Conservation (phyloP, 2,797 vertebrate genomes). For the Linurgus olivaceus region DNA sequence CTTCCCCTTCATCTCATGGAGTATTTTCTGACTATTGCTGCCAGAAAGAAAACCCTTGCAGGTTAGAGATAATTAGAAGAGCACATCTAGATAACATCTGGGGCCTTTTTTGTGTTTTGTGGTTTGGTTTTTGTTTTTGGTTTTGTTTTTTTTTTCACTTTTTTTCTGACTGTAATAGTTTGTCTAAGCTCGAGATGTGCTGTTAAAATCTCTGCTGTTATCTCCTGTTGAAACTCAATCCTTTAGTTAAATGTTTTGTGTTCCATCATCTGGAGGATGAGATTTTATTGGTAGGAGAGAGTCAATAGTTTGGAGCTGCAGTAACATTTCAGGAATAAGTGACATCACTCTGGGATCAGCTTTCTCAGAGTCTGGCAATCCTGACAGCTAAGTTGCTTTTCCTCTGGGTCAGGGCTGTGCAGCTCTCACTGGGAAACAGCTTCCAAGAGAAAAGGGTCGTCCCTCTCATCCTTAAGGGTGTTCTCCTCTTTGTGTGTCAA, state of each 20-base stretch:
- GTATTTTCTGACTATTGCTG: neutral
- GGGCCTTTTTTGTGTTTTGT: accelerated
- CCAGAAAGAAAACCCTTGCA: neutral
- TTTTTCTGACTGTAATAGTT: neutral
- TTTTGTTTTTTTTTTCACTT: neutral
- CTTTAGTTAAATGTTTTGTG: neutral
- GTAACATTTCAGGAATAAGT: conserved; percentile 68
- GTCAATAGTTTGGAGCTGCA: conserved; percentile 61
- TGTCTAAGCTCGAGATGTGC: accelerated
- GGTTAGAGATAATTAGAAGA: neutral
- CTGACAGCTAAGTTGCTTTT: conserved; percentile 64
- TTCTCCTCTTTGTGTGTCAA: neutral
- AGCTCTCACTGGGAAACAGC: conserved; percentile 57
- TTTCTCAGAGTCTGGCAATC: conserved; percentile 67
- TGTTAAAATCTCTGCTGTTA: neutral
- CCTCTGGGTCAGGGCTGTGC: conserved; percentile 41
- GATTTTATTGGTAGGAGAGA: conserved; percentile 45
- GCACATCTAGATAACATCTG: neutral
- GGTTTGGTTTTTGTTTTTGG: neutral
- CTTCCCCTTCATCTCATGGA: neutral
- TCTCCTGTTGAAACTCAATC: neutral
- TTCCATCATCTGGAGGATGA: neutral
- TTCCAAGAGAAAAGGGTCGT: conserved; percentile 48
- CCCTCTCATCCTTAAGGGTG: neutral
- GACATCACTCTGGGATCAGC: conserved; percentile 83